Evolutionary conservation across 2,113 vertebrate genomes (phyloP), one percentile per base, ranked within the genome.

Genomic region (Forbesichthys papilliferus): DNA sequence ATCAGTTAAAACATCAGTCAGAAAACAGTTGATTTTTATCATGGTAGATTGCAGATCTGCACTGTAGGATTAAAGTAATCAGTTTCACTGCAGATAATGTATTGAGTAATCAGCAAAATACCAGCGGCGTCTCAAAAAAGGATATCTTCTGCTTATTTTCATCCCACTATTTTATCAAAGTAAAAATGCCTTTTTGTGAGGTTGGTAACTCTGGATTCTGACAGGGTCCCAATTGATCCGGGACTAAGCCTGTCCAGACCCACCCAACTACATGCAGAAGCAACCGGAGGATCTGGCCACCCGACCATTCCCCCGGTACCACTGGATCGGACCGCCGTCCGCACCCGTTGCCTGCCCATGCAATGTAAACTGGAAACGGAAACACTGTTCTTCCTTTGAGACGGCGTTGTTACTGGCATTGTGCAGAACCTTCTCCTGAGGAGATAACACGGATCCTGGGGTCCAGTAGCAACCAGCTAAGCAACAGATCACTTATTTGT

Each of bases 331-430:
- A 60, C 58, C 78, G 42, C 64, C 7, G 7, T 33, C 49, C 53
- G 0, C 12, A 14, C 3, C 34, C 53, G 4, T 8, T 14, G 9
- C 14, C 18, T 6, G 9, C 62, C 56, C 59, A 46, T 83, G 61
- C 59, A 84, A 91, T 87, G 90, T 92, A 48, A 87, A 82, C 78
- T 81, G 84, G 84, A 85, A 60, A 70, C 86, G 83, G 84, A 70
- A 49, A 61, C 61, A 61, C 80, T 83, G 74, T 71, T 88, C 81
- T 27, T 84, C 81, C 11, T 90, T 90, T 61, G 73, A 87, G 48
- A 84, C 58, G 5, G 74, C 69, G 62, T 77, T 90, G 27, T 57
- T 86, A n/a, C 75, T 61, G 75, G 86, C 67, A 14, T 73, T 90
- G 33, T 91, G 89, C 80, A 61, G 86, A 72, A 90, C 85, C 0